Percentiles rank a stretch among this genome's conserved stretches.
phyloP scores from a whole-genome alignment of 92 coral and sea anemone species.

The Zoanthus sociatus region DNA sequence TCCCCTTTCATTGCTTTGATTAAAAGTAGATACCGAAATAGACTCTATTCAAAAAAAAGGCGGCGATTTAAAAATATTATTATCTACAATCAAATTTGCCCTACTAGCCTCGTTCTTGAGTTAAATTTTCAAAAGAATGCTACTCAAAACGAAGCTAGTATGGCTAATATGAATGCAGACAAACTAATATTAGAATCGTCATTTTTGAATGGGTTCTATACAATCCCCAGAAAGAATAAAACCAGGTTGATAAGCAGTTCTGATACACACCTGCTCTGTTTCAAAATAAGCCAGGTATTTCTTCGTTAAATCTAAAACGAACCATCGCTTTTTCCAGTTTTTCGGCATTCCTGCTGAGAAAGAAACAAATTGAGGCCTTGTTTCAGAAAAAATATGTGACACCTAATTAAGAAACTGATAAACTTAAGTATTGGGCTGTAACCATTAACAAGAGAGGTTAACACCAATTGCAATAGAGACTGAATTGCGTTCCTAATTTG shows the following conservation, averaged over 20 bases:
- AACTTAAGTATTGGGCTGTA: neutral
- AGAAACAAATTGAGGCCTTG: neutral
- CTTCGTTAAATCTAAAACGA: conserved; percentile 89
- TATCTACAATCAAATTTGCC: too few relatives aligned
- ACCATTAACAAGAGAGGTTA: neutral
- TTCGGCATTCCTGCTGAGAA: conserved; percentile 82
- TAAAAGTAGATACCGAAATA: too few relatives aligned
- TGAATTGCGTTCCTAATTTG: too few relatives aligned
- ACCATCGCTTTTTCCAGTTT: conserved; percentile 97
- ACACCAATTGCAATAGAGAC: too few relatives aligned
- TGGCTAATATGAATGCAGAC: neutral
- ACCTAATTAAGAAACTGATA: neutral
- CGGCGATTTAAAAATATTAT: too few relatives aligned
- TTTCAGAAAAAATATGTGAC: neutral
- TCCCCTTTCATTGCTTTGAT: too few relatives aligned
- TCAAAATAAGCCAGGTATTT: conserved; percentile 96
- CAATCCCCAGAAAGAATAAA: neutral
- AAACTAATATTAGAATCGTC: too few relatives aligned
- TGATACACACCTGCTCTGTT: conserved; percentile 81
- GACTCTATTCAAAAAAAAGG: too few relatives aligned
- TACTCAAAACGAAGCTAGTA: neutral
- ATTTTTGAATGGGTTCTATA: neutral
- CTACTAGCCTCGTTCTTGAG: too few relatives aligned
- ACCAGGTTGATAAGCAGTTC: neutral
- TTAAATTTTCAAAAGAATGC: too few relatives aligned